Percentiles rank a stretch among this genome's conserved stretches.
phyloP scores from a whole-genome alignment of 2,113 vertebrate genomes.

The Passer domesticus region DNA sequence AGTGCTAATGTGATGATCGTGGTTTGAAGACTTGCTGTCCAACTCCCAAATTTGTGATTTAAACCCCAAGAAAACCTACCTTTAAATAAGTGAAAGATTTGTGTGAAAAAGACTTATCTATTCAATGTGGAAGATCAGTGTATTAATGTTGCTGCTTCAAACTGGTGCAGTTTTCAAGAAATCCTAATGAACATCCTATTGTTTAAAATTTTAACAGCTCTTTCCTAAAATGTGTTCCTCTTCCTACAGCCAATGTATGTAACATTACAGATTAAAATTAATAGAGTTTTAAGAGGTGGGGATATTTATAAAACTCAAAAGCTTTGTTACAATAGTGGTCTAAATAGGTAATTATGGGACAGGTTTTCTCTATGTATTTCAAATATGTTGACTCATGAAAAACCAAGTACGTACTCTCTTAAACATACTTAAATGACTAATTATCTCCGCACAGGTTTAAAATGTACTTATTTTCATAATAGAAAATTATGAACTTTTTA shows the following conservation, averaged over 20 bases:
- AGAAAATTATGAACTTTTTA: not conserved
- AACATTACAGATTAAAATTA: not conserved
- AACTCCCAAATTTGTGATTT: not conserved
- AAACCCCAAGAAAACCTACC: not conserved
- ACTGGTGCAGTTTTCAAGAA: not conserved
- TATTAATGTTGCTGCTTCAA: not conserved
- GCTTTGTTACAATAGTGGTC: not conserved
- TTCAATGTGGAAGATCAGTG: not conserved
- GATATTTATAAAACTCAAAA: not conserved
- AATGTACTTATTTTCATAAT: not conserved
- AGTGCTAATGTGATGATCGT: not conserved
- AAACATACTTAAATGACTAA: not conserved
- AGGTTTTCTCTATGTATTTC: not conserved
- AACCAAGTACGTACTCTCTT: not conserved
- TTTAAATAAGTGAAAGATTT: not conserved
- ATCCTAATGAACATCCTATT: not conserved
- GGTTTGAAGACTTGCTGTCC: not conserved
- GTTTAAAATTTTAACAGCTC: not conserved
- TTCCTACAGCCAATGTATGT: rapidly evolving
- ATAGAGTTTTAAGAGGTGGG: not conserved
- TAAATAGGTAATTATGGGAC: not conserved
- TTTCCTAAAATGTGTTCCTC: not conserved
- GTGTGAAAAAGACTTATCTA: not conserved
- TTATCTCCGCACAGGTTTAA: not conserved
- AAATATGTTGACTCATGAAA: not conserved